Evolutionary conservation across 2,797 vertebrate species (phyloP).

Genomic region (Champsocephalus gunnari): DNA sequence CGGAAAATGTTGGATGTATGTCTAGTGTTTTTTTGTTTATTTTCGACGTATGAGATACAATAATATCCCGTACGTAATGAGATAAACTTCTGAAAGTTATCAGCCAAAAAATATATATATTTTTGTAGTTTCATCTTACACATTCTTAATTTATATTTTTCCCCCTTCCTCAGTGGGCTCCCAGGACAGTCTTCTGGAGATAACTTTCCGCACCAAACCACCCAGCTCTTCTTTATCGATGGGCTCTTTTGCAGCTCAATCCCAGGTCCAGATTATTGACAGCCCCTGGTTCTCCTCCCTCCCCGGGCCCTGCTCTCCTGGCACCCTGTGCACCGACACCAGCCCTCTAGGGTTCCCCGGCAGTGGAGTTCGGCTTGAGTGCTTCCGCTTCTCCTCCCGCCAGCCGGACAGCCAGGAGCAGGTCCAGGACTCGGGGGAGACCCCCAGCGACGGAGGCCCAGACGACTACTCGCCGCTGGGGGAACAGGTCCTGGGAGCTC

Average conservation of each 20-base stretch:
- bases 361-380: conserved; percentile 90
- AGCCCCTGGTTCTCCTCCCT: conserved; percentile 76
- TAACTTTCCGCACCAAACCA: conserved; percentile 92
- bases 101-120: too few species aligned
- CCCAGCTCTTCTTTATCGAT: conserved; percentile 83
- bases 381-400: conserved; percentile 89
- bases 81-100: too few species aligned
- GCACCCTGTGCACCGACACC: conserved; percentile 48
- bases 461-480: conserved; percentile 73
- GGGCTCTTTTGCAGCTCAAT: conserved; percentile 81
- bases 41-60: too few species aligned
- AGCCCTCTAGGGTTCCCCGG: conserved; percentile 87
- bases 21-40: too few species aligned
- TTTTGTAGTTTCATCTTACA: neutral
- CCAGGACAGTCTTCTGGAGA: conserved; percentile 97
- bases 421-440: conserved; percentile 73
- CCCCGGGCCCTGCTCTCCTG: conserved; percentile 71
- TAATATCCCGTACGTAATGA: too few species aligned
- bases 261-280: conserved; percentile 79
- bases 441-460: conserved; percentile 68
- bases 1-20: too few species aligned
- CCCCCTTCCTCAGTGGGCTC: conserved; percentile 88
- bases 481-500: conserved; percentile 88
- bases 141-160: neutral
- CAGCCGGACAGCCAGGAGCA: conserved; percentile 66